phyloP scores from a whole-genome alignment of 2,888 invertebrate genomes.

The Punctoribates punctum region DNA sequence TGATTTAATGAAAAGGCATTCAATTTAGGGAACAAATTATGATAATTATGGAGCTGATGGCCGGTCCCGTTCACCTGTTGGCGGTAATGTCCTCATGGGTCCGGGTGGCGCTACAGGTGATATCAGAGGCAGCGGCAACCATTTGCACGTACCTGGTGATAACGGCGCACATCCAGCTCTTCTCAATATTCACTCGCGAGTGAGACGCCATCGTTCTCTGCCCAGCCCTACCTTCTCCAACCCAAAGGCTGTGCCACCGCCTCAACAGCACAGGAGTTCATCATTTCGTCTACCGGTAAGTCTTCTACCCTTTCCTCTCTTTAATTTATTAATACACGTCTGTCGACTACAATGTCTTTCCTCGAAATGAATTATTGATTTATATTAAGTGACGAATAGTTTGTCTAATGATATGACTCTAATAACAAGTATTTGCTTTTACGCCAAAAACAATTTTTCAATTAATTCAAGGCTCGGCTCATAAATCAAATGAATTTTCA shows the following conservation, averaged over 20 bases:
- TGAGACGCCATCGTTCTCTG: conserved; percentile 47
- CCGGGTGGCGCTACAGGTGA: not conserved
- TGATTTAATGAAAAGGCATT: not conserved
- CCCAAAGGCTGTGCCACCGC: conserved; percentile 42
- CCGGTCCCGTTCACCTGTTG: no score
- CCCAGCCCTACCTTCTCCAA: conserved; percentile 46
- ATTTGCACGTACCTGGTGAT: conserved; percentile 18
- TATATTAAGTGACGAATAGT: no score
- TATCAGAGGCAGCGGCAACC: conserved; percentile 25
- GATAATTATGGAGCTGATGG: not conserved
- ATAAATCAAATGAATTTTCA: no score
- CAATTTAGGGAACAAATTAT: not conserved
- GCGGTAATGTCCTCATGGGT: not conserved
- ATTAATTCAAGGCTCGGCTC: no score
- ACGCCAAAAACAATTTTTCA: no score
- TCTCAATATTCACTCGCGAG: conserved; percentile 37
- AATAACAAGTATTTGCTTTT: no score
- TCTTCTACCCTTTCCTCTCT: not conserved
- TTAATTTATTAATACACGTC: no score
- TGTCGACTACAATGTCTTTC: no score
- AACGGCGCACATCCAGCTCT: not conserved
- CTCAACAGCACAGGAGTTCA: conserved; percentile 47
- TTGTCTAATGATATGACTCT: no score
- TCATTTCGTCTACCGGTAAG: conserved; percentile 47
- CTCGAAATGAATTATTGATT: no score